These are phyloP conservation scores for Diabrotica undecimpunctata DNA, from an alignment of 1,140 invertebrate species.

Conservation along the genomic window DNA sequence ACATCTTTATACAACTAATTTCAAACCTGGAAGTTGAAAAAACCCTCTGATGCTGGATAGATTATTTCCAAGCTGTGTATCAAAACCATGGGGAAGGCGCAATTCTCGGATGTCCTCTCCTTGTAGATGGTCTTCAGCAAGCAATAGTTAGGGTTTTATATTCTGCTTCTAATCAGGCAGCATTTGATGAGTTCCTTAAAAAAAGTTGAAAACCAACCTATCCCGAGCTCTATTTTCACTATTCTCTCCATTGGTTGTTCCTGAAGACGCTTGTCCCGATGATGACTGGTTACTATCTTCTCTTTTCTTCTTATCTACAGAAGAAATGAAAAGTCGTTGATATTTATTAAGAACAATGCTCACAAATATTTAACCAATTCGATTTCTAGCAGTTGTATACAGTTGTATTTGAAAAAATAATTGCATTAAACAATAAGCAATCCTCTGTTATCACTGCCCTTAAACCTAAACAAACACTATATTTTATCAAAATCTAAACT, in stretches of 20 bases:
- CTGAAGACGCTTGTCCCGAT: not conserved
- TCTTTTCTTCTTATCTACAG: constrained; percentile 38
- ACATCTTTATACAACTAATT: no score
- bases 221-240: constrained; percentile 22
- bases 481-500: not conserved
- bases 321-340: constrained; percentile 37
- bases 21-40: no score
- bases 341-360: constrained; percentile 25
- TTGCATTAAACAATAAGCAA: constrained; percentile 16
- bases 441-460: constrained; percentile 19
- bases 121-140: constrained; percentile 1
- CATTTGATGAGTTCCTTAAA: constrained; percentile 17
- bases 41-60: no score
- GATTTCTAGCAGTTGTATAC: constrained; percentile 17
- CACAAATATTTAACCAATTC: constrained; percentile 15
- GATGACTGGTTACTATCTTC: not conserved
- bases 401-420: constrained; percentile 18
- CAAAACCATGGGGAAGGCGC: no score
- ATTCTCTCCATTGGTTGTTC: constrained; percentile 18
- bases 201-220: constrained; percentile 33
- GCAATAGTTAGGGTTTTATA: no score
- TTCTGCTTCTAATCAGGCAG: constrained; percentile 4
- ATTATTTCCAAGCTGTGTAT: no score
- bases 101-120: no score
- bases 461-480: constrained; percentile 9